Percentiles rank a stretch among this genome's conserved stretches.
These are phyloP conservation scores for Sarcophaga variegata DNA, from an alignment of 2,888 invertebrate genomes.

Conservation along the genomic window DNA sequence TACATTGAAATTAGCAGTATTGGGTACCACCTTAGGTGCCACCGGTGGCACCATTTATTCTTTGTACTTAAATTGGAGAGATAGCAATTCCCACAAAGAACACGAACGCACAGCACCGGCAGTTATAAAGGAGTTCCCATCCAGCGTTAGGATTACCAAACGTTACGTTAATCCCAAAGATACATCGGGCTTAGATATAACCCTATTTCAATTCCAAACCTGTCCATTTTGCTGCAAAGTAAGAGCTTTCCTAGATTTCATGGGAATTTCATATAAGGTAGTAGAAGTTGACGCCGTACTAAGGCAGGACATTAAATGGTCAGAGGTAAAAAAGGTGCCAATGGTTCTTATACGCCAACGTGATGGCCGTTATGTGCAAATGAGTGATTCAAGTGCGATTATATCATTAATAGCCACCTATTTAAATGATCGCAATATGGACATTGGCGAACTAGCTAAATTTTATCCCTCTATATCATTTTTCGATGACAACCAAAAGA, in stretches of 20 bases:
- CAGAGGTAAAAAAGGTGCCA: slow-evolving; percentile 96
- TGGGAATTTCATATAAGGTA: slow-evolving; percentile 96
- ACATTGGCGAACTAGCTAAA: slow-evolving; percentile 87
- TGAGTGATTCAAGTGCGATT: slow-evolving; percentile 97
- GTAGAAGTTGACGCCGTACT: slow-evolving; percentile 99
- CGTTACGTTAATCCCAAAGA: slow-evolving; percentile 87
- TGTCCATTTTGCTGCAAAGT: slow-evolving; percentile 98
- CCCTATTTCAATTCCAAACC: slow-evolving; percentile 97
- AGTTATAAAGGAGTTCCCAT: slow-evolving; percentile 82
- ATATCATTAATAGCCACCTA: slow-evolving; percentile 93
- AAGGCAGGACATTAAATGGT: slow-evolving; percentile 95
- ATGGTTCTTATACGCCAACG: slow-evolving; percentile 90
- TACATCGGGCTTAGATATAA: slow-evolving; percentile 87
- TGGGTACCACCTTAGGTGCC: slow-evolving; percentile 85
- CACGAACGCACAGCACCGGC: slow-evolving; percentile 76
- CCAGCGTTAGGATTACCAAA: slow-evolving; percentile 82
- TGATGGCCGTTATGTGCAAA: slow-evolving; percentile 89
- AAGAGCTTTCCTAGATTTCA: slow-evolving; percentile 93
- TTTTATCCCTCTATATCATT: slow-evolving; percentile 89
- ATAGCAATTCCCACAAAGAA: slow-evolving; percentile 80
- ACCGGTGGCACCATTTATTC: slow-evolving; percentile 84
- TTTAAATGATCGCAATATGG: slow-evolving; percentile 84
- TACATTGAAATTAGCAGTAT: slow-evolving; percentile 83
- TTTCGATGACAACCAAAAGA: slow-evolving; percentile 86
- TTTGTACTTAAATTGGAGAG: slow-evolving; percentile 75